Base-by-base conservation (phyloP, 1,140 invertebrate species). In the Rhyzopertha dominica region DNA sequence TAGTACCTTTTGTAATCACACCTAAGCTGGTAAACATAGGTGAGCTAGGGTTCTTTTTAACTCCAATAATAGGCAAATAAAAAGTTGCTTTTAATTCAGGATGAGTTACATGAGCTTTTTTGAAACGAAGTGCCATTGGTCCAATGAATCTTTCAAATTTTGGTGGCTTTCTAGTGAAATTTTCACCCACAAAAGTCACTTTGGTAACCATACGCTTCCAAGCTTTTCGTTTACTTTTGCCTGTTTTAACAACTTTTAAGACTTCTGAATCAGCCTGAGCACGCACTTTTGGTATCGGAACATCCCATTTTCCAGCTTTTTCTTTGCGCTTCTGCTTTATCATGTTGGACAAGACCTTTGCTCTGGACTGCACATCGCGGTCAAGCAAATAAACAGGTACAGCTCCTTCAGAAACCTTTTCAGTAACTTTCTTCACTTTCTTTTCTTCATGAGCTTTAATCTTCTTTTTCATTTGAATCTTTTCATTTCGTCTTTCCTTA, bases 181-280 rank as follows among this genome's bases (percentile, higher is more conserved):
- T 91, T 66, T 99, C 96, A 0, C 95, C 95, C 16, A 99, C 97
- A 74, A 82, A 99, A 43, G 90, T 94, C 0, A 95, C 92, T 79
- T 99, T 99, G 0, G 95, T 99, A 0, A 99, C 94, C 94, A 99
- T 98, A 48, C 97, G 74, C 63, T 99, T 99, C 97, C 97, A 99
- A 0, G 88, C 90, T 74, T 99, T 99, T 34, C 95, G 74, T 65
- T 86, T 93, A 0, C 90, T 78, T 74, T 99, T 99, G 30, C 97
- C 97, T 26, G 87, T 90, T 65, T 86, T 88, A 0, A 99, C 62
- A 7, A 98, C 89, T 76, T 87, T 94, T 62, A 99, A 98, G 0
- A 98, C 94, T 74, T 99, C 97, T 1, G 90, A 82, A 65, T 99
- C 96, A n/a, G 91, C 90, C 56, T 98, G 92, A 1, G 94, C 93